These are phyloP conservation scores for Saturnia japonica DNA, from an alignment of 2,888 invertebrate species.

Conservation along the genomic window DNA sequence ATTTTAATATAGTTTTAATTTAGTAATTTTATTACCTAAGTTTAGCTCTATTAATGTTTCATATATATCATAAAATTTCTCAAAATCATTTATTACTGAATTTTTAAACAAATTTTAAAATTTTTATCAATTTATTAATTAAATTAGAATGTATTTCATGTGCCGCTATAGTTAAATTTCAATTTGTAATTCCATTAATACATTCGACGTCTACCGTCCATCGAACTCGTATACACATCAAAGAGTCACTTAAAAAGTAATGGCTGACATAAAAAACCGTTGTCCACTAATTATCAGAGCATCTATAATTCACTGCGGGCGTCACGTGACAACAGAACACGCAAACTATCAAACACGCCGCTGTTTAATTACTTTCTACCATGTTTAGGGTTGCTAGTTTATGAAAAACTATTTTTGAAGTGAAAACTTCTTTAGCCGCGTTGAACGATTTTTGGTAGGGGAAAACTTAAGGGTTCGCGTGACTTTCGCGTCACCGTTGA, in stretches of 20 bases:
- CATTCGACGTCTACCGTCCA: not conserved
- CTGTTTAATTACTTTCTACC: conserved; percentile 35
- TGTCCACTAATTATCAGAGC: conserved; percentile 47
- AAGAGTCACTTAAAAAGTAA: conserved; percentile 42
- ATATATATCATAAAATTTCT: no score
- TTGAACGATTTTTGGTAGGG: no score
- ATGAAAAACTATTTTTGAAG: not conserved
- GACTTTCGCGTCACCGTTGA: no score
- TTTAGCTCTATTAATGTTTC: no score
- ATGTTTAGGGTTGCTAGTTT: conserved; percentile 27
- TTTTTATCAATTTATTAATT: not conserved
- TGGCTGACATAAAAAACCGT: conserved; percentile 44
- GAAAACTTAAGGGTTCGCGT: no score
- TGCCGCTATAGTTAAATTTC: conserved; percentile 1
- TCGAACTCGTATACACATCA: conserved; percentile 31
- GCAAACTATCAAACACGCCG: conserved; percentile 36
- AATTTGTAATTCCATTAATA: conserved; percentile 8
- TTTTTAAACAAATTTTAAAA: not conserved
- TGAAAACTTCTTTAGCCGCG: no score
- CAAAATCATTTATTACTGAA: no score
- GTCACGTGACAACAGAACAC: conserved; percentile 30
- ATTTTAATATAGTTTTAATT: no score
- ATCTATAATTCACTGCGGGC: conserved; percentile 36
- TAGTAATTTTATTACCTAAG: no score
- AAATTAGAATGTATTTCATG: not conserved